Base-by-base conservation (phyloP, 1,140 invertebrate species). In the Euschistus heros region DNA sequence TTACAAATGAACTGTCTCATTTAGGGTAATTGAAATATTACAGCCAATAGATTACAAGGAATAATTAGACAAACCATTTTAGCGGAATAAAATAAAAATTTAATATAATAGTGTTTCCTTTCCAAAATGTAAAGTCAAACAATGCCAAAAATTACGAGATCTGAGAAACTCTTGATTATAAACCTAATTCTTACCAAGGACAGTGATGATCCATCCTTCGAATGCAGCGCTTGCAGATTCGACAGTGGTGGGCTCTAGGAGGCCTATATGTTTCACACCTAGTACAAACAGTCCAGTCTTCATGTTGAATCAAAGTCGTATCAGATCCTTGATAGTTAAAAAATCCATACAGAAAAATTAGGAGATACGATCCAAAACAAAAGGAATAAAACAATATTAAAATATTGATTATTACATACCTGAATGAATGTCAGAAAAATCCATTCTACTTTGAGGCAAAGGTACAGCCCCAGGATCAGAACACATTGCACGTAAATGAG, bases 191-290 rank as follows among this genome's bases (percentile, higher is more conserved):
- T 72, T 62, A 66, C 65, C 67, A 68, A 17, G 67, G 67, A 78
- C 89, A 94, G 77, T 94, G 92, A 78, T 94, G 92, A 77, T 95
- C 92, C 91, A 94, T 93, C 72, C 85, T 79, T 54, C 86, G 78
- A 66, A 94, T 88, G 74, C 92, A 95, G 65, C 90, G 80, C 72
- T 89, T 84, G 74, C 92, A 95, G 71, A 93, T 88, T 67, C 91
- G 80, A 76, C 92, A 95, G 74, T 95, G 92, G 76, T 94, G 91
- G 42, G 91, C 89, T 70, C 88, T 75, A 17, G 88, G 88, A 37
- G 92, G 92, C 62, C 91, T 77, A 73, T 90, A 92, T 10, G 86
- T 88, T 76, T 91, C 86, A 73, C 92, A 95, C 42, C 87, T 79
- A 17, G 84, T 84, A 74, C 92, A 95, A 10, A 91, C 82, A 33